These are phyloP conservation scores for Halcyon malimbica DNA, from an alignment of 2,113 vertebrate species.

Conservation along the genomic window DNA sequence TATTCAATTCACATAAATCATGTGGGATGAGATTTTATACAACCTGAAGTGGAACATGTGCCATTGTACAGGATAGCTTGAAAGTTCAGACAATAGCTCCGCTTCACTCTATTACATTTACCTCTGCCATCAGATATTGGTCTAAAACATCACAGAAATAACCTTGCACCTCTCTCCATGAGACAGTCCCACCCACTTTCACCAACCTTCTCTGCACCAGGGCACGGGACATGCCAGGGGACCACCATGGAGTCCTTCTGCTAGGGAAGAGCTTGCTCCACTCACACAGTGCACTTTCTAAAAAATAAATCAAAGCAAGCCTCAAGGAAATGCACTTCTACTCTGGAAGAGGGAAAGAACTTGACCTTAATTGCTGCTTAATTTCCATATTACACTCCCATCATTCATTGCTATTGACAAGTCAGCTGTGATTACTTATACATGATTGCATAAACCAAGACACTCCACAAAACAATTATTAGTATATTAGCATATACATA, in stretches of 20 bases:
- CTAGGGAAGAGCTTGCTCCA: fast-evolving
- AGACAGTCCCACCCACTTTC: not conserved
- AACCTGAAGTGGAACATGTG: fast-evolving
- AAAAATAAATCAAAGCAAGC: not conserved
- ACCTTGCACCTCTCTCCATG: not conserved
- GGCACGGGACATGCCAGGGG: fast-evolving
- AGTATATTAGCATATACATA: not conserved
- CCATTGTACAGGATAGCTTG: fast-evolving
- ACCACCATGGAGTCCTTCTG: fast-evolving
- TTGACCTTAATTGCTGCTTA: not conserved
- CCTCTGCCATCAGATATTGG: fast-evolving
- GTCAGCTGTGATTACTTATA: not conserved
- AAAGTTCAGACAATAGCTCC: not conserved
- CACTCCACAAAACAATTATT: not conserved
- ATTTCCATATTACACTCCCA: not conserved
- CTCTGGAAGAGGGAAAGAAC: not conserved
- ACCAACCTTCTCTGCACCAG: not conserved
- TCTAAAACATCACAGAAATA: not conserved
- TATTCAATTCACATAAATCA: not conserved
- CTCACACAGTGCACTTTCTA: not conserved
- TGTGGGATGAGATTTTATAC: fast-evolving
- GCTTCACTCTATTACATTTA: not conserved
- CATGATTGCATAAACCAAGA: not conserved
- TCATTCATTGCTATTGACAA: not conserved
- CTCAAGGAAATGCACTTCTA: not conserved